Base-by-base conservation (phyloP, 2,888 invertebrate species). In the Drosophila picticornis region DNA sequence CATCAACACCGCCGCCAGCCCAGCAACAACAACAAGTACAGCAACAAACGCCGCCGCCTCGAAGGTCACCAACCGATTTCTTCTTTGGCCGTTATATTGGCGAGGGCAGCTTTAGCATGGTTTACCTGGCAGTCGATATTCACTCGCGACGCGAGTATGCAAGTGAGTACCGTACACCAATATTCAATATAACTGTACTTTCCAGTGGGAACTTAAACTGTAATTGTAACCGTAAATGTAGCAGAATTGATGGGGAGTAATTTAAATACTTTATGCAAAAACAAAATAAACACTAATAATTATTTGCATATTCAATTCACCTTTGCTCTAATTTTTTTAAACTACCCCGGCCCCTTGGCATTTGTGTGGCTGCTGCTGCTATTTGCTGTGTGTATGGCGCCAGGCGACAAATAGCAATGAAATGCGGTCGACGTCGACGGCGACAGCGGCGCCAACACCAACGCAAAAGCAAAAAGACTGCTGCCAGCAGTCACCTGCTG, bases 81-180 rank as follows among this genome's bases (percentile, higher is more conserved):
- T 96, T 97, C 90, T 99, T 99, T 94, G 98, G 98, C 69, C 98
- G 97, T 94, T 95, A 97, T 76, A 96, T 99, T 88, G 99, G 99
- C 78, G 99, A 99, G 94, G 99, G 99, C 79, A 98, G 99, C 93
- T 99, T 97, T 93, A 99, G 99, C 90, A 97, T 97, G 72, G 99
- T 99, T 61, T 99, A 97, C 93, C 95, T 98, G 83, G 98, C 98
- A 60, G 97, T 97, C 93, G 98, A 99, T 93, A 96, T 98, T 74
- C 96, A 97, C 92, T 97, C 96, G 65, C 96, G 95, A 90, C 96
- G 96, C 91, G 98, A 99, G 94, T 98, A 96, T 96, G 99, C 99
- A 94, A 98, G 98, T 98, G 95, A 96, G 97, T 84, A 70, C 43
- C 63, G 57, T 51, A 60, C 46, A 46, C 53, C 38, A 64, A 43